Percentiles rank a stretch among this genome's conserved stretches.
Evolutionary conservation across 2,888 invertebrate species (phyloP).

Genomic region (Aquatica leii): DNA sequence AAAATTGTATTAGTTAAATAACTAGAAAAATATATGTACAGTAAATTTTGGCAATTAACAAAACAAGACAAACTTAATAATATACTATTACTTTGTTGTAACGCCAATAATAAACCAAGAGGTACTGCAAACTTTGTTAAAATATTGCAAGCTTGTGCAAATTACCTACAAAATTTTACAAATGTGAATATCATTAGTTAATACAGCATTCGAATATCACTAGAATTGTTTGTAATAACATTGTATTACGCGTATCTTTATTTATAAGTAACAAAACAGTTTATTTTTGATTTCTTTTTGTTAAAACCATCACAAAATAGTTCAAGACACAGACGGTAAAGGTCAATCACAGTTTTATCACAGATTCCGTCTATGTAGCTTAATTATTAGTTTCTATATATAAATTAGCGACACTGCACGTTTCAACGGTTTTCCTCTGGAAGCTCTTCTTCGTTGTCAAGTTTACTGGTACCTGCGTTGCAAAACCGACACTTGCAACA

Average conservation of each 20-base stretch:
- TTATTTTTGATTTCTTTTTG: too few species aligned
- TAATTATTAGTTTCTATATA: slow-evolving; percentile 14
- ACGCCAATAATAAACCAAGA: slow-evolving; percentile 12
- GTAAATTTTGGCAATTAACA: slow-evolving; percentile 19
- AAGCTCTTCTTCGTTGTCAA: slow-evolving; percentile 76
- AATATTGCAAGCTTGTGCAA: slow-evolving; percentile 19
- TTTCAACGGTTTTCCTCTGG: slow-evolving; percentile 53
- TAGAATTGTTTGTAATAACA: slow-evolving; percentile 17
- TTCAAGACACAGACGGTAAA: slow-evolving; percentile 56
- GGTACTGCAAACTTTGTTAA: slow-evolving; percentile 21
- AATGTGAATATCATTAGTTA: too few species aligned
- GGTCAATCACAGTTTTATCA: slow-evolving; percentile 60
- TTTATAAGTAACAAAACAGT: slow-evolving; percentile 21
- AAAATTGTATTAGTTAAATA: slow-evolving; percentile 22
- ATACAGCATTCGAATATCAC: slow-evolving; percentile 10
- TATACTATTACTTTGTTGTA: slow-evolving; percentile 3
- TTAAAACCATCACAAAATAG: slow-evolving; percentile 31
- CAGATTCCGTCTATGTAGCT: slow-evolving; percentile 57
- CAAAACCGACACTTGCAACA: slow-evolving; percentile 91
- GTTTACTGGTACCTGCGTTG: slow-evolving; percentile 76
- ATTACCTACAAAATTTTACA: slow-evolving; percentile 17
- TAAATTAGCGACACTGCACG: slow-evolving; percentile 19
- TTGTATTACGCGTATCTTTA: slow-evolving; percentile 22
- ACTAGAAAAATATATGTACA: slow-evolving; percentile 17
- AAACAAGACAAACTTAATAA: slow-evolving; percentile 24